Base-by-base conservation (phyloP, 2,888 invertebrate genomes). In the Chironomus riparius region DNA sequence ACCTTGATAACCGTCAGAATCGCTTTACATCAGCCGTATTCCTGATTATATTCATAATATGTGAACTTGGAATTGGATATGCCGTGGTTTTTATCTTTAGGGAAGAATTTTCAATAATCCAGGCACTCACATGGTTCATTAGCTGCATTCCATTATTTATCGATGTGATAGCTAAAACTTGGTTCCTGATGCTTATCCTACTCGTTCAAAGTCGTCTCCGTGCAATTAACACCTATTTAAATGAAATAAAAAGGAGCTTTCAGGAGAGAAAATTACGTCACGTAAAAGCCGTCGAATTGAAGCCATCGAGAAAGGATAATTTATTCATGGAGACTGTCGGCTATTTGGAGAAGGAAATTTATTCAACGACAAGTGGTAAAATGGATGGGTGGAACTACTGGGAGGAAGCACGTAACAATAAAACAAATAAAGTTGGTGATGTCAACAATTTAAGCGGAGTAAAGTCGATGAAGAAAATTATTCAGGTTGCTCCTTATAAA, bases 101-200 rank as follows among this genome's bases (percentile, higher is more conserved):
- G 13, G 24, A 12, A 5, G 81, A 83, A 70, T 79, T 79, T n/a
- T 78, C 78, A 0, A 78, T 81, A 18, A 80, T 80, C 79, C 61
- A 79, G 77, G 81, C 82, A 1, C 13, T 82, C 18, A 77, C 82
- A 18, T 83, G 82, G 81, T 75, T 83, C 18, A 78, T 83, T 12
- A 81, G 82, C 2, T 79, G 80, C 13, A 78, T 84, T 47, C 84
- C 84, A 0, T 82, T 83, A 1, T 79, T 83, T 7, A 79, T 83
- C 2, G 83, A 82, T 78, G 81, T 82, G 0, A 78, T 84, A 48
- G 83, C 84, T 70, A 83, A 84, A 79, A 83, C 83, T 76, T 84
- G 83, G 83, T 84, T 84, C 79, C 81, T 82, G 0, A 80, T 81
- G 0, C 81, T 84, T 1, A 77, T 84, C 3, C 81, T 79, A 47